Evolutionary conservation across 2,888 invertebrate genomes (phyloP).

Genomic region (Octonoba sinensis): DNA sequence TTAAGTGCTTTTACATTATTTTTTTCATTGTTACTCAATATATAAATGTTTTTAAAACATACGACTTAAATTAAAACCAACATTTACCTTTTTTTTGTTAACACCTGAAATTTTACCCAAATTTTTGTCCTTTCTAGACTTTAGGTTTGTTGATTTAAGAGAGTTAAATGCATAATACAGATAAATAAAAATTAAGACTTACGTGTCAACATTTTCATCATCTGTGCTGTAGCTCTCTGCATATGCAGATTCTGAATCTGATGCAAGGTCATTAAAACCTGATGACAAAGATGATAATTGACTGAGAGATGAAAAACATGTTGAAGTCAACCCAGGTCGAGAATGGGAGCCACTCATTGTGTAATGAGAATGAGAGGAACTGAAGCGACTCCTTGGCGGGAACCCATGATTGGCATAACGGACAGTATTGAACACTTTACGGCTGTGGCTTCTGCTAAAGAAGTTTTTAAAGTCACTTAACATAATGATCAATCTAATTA

Average conservation of each 20-base stretch:
- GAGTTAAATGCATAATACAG: background rate
- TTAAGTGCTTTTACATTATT: too few relatives aligned
- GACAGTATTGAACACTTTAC: slow-evolving; percentile 92
- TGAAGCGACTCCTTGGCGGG: slow-evolving; percentile 32
- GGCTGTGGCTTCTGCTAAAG: slow-evolving; percentile 80
- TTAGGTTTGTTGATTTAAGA: background rate
- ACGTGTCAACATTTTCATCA: slow-evolving; percentile 68
- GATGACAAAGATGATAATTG: slow-evolving; percentile 62
- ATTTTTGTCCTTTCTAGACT: background rate
- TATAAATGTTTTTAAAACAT: too few relatives aligned
- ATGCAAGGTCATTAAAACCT: slow-evolving; percentile 65
- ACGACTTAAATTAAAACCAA: background rate
- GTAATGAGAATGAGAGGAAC: slow-evolving; percentile 65
- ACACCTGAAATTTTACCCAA: too few relatives aligned
- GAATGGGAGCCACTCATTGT: slow-evolving; percentile 46
- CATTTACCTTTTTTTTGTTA: background rate
- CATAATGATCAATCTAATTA: background rate
- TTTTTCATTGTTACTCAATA: too few relatives aligned
- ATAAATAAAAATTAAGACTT: slow-evolving; percentile 50
- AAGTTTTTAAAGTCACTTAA: background rate
- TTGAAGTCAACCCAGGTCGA: slow-evolving; percentile 43
- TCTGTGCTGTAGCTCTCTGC: slow-evolving; percentile 70
- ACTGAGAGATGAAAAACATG: slow-evolving; percentile 60
- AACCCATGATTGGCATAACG: slow-evolving; percentile 77
- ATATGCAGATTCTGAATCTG: slow-evolving; percentile 70